Evolutionary conservation across 1,140 invertebrate genomes (phyloP).

Genomic region (Bombus fervidus): DNA sequence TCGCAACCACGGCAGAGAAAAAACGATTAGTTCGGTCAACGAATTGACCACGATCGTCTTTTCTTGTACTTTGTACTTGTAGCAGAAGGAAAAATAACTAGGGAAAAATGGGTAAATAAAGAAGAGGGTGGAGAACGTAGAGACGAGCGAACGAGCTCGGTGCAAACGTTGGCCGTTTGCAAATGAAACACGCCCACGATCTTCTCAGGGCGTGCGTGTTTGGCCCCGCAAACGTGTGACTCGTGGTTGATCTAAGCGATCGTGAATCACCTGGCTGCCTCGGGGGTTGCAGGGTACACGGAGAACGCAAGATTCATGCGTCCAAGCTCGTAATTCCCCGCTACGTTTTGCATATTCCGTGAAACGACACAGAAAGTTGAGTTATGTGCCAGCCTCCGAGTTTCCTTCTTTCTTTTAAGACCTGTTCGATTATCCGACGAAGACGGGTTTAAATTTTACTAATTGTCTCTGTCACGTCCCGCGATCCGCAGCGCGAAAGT

Average conservation of each 20-base stretch:
- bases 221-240: constrained; percentile 9
- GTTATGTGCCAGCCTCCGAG: no score
- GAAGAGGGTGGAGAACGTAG: neutral
- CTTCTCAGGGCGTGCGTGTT: constrained; percentile 40
- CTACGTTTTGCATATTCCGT: neutral
- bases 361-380: neutral
- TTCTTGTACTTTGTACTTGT: no score
- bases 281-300: neutral
- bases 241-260: constrained; percentile 17
- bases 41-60: no score
- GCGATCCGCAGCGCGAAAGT: no score
- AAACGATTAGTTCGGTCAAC: no score
- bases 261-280: constrained; percentile 29
- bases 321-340: neutral
- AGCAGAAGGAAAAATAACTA: no score
- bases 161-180: constrained; percentile 45
- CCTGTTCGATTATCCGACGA: no score
- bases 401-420: no score
- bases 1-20: no score
- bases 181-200: constrained; percentile 56
- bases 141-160: constrained; percentile 22
- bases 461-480: no score
- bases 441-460: no score
- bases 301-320: neutral
- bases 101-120: neutral